Conservation (phyloP, 2,888 invertebrate species). For the Microplitis manilae region DNA sequence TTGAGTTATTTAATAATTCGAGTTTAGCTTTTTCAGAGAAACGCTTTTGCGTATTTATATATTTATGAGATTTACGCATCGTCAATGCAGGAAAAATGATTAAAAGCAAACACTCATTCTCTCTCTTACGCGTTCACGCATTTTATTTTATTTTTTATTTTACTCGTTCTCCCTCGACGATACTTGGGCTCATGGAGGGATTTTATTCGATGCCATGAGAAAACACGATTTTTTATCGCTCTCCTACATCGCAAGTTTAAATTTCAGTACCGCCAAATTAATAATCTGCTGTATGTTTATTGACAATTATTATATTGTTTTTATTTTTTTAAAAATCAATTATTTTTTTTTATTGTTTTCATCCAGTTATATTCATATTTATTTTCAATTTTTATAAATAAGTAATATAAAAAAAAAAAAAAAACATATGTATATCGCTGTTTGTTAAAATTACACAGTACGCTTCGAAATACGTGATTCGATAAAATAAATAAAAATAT, state of each 20-base stretch:
- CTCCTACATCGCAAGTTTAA: background rate
- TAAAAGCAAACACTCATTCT: conserved; percentile 63
- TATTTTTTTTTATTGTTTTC: background rate
- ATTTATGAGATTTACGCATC: conserved; percentile 68
- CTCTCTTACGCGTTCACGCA: background rate
- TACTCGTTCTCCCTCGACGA: conserved; percentile 8
- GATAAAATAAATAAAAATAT: background rate
- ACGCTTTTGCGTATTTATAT: conserved; percentile 65
- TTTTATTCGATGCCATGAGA: background rate
- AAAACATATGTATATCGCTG: background rate
- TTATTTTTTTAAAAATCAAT: background rate
- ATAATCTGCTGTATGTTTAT: background rate
- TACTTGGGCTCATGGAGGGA: background rate
- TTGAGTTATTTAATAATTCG: conserved; percentile 47
- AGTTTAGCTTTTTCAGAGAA: conserved; percentile 46
- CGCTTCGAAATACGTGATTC: background rate
- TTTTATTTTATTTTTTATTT: too few relatives aligned
- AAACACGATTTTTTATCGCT: background rate
- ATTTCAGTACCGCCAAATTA: background rate
- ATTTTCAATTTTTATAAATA: background rate
- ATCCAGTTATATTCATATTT: background rate
- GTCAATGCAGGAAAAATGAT: conserved; percentile 62
- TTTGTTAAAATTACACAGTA: background rate
- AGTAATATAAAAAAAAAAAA: background rate
- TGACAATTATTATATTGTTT: background rate